Percentiles rank a stretch among this genome's conserved stretches.
phyloP scores from a whole-genome alignment of 2,113 vertebrate species.

The Catagonus wagneri region DNA sequence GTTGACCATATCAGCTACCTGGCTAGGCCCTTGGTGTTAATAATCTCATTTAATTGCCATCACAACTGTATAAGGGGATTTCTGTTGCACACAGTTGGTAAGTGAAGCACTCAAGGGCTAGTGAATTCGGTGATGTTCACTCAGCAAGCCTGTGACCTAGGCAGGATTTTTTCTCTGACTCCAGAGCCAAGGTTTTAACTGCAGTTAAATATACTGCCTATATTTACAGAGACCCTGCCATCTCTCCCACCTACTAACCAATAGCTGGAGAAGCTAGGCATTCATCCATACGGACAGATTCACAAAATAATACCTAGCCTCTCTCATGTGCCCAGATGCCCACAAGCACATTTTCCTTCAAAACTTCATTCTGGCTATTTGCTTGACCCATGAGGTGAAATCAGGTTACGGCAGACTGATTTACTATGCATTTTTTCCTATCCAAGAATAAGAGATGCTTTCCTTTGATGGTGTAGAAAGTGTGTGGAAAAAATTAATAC shows the following conservation, averaged over 20 bases:
- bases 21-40: neutral
- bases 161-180: neutral
- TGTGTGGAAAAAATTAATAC: slow-evolving; percentile 72
- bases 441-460: slow-evolving; percentile 66
- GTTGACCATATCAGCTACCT: neutral
- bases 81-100: neutral
- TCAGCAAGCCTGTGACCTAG: neutral
- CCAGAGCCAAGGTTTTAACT: neutral
- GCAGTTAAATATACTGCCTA: no score
- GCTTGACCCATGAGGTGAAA: slow-evolving; percentile 61
- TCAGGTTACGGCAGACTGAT: slow-evolving; percentile 58
- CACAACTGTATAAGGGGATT: neutral
- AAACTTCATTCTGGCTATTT: slow-evolving; percentile 53
- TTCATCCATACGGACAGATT: neutral
- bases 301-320: slow-evolving; percentile 1
- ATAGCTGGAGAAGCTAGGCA: neutral
- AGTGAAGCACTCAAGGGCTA: neutral
- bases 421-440: slow-evolving; percentile 52
- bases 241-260: slow-evolving; percentile 4
- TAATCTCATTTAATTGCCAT: neutral
- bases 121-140: neutral
- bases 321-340: neutral
- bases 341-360: slow-evolving; percentile 48
- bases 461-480: slow-evolving; percentile 70
- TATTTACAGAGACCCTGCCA: neutral